Evolutionary conservation across 2,113 vertebrate species (phyloP), one percentile per base, ranked within the genome.

Genomic region (Fregetta grallaria): DNA sequence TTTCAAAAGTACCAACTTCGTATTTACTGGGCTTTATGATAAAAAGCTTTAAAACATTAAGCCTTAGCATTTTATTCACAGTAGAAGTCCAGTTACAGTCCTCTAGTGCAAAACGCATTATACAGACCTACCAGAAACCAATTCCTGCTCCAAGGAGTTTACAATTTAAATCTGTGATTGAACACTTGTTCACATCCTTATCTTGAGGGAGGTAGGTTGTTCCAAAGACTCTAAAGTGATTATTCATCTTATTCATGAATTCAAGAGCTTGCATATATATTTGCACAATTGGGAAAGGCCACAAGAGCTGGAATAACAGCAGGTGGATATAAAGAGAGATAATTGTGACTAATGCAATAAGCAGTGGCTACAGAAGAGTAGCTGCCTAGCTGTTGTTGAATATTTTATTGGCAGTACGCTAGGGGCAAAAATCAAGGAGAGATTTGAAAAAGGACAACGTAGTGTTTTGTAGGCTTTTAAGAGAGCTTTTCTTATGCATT

Each of bases 321-420:
- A 94, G 73, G 25, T 65, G 42, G 76, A 22, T 82, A 84, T 36
- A 74, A 50, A 88, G 92, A 77, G 68, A 91, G 56, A 67, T 74
- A 86, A 95, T 82, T 94, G 76, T 67, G 49, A 73, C 83, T 93
- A 93, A 88, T 77, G 88, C 49, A 95, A 80, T 75, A 94, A 92
- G 76, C 49, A 81, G 49, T 42, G 56, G 53, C 49, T 72, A 38
- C 56, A 87, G 76, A 74, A 71, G 49, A 85, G 49, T 18, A 74
- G 75, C 75, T 86, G 45, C 71, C 58, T 83, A 47, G 79, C 42
- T 87, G 49, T 56, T 87, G 61, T 53, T 88, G 76, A 81, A 40
- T 75, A 59, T 67, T 88, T 88, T 56, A 81, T 22, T 87, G 65
- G 56, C 84, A 74, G 47, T 34, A 36, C 0, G 13, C 26, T 49